Evolutionary conservation across 2,797 vertebrate genomes (phyloP).

Genomic region (Malacoctenus gilli): DNA sequence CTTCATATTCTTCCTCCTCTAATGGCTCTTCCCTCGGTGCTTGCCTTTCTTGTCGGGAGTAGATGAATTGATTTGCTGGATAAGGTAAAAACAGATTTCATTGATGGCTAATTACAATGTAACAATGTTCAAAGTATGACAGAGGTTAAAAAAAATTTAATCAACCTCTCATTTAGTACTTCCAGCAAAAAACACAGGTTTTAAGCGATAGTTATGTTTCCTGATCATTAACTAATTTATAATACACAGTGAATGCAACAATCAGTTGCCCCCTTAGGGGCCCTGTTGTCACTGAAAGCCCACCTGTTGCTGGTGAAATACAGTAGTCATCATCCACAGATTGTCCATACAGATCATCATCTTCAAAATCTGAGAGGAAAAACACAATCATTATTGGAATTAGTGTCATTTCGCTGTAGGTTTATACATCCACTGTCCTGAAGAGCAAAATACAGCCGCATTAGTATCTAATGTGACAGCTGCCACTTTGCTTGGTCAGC

Average conservation of each 20-base stretch:
- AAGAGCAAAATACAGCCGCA: neutral
- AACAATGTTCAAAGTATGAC: neutral
- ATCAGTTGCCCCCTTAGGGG: no score
- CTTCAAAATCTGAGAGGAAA: slow-evolving; percentile 88
- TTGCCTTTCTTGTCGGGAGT: slow-evolving; percentile 88
- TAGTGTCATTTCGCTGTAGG: no score
- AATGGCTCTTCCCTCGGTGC: slow-evolving; percentile 83
- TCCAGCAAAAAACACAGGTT: no score
- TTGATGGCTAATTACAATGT: neutral
- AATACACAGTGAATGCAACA: no score
- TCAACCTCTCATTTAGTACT: no score
- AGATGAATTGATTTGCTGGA: slow-evolving; percentile 96
- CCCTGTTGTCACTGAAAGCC: slow-evolving; percentile 52
- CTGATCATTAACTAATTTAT: no score
- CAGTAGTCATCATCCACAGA: slow-evolving; percentile 98
- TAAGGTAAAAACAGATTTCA: slow-evolving; percentile 32
- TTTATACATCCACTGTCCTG: neutral
- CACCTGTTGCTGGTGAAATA: slow-evolving; percentile 98
- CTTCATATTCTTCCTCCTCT: slow-evolving; percentile 88
- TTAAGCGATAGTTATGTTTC: no score
- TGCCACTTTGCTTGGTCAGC: slow-evolving; percentile 59
- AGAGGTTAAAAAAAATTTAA: no score
- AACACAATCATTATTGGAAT: neutral
- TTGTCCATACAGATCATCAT: slow-evolving; percentile 95
- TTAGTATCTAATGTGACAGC: slow-evolving; percentile 6